A percentile compares a stretch with the other conserved stretches of the same genome.
Evolutionary conservation across 2,888 invertebrate genomes (phyloP).

Genomic region (Platycnemis pennipes): DNA sequence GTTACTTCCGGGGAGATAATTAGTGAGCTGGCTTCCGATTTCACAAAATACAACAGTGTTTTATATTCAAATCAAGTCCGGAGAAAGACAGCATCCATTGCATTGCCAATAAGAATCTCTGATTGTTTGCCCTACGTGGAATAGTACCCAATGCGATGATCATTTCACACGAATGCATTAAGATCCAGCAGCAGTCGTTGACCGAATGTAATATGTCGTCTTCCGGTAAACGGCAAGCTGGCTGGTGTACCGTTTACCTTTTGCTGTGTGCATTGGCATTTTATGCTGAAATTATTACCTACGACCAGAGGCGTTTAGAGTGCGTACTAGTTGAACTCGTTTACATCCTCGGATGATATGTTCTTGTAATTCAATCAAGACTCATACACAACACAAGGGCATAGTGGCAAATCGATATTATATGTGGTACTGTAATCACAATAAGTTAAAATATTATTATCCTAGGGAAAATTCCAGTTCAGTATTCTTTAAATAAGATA

Average conservation of each 20-base stretch:
- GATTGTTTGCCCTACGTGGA: neutral
- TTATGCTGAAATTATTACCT: neutral
- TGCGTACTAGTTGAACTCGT: neutral
- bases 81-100: neutral
- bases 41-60: too few relatives aligned
- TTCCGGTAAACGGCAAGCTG: neutral
- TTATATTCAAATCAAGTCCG: neutral
- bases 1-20: too few relatives aligned
- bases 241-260: neutral
- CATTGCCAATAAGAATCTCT: neutral
- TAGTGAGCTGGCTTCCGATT: too few relatives aligned
- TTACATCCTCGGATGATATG: neutral
- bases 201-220: slow-evolving; percentile 21
- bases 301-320: neutral
- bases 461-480: too few relatives aligned
- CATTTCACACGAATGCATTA: neutral
- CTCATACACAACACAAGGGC: neutral
- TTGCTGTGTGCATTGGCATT: neutral
- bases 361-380: neutral
- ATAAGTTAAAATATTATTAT: too few relatives aligned
- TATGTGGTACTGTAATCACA: too few relatives aligned
- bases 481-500: too few relatives aligned
- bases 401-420: too few relatives aligned
- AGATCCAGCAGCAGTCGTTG: neutral
- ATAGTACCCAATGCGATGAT: neutral